Base-by-base conservation (phyloP, 2,888 invertebrate species). In the Rutpela maculata region DNA sequence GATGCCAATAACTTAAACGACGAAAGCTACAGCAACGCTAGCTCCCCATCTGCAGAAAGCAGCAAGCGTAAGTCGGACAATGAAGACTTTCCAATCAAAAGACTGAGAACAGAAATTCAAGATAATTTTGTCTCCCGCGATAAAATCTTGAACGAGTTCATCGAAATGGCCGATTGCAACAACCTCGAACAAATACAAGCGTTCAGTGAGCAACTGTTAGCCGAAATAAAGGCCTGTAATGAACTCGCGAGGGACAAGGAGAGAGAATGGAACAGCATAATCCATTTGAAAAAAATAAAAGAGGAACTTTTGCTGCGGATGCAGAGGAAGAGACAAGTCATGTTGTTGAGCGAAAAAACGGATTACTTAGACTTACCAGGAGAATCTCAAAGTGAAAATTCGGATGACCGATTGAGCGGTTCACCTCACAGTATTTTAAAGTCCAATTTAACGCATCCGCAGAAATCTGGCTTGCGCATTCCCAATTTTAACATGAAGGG, bases 221-320 rank as follows among this genome's bases (percentile, higher is more conserved):
- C 92, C 0, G 94, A 95, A 87, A 93, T 95, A 78, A 92, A 94
- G 85, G 93, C 94, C 0, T 89, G 97, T 77, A 92, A 94, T 80
- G 95, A 94, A 84, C 90, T 96, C 69, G 94, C 96, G 0, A 93
- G 93, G 84, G 93, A 94, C 85, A 97, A 97, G 88, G 97, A 97
- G 90, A 92, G 94, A 84, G 97, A 97, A 88, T 96, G 96, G 95
- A 96, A 97, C 88, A 94, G 95, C 77, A 94, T 97, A 72, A 88
- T 97, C 15, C 94, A 95, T 85, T 90, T 96, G 82, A 95, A 95
- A 87, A 96, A 96, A 88, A 92, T 96, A 4, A 97, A 97, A 90
- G 96, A 97, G 86, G 96, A 97, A 86, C 93, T 96, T 22, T 90
- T 95, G 68, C 90, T 95, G 9, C 91, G 96, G 81, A 89, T 97